Evolutionary conservation across 1,140 invertebrate species (phyloP), one percentile per base, ranked within the genome.

Genomic region (Temnothorax curvispinosus): DNA sequence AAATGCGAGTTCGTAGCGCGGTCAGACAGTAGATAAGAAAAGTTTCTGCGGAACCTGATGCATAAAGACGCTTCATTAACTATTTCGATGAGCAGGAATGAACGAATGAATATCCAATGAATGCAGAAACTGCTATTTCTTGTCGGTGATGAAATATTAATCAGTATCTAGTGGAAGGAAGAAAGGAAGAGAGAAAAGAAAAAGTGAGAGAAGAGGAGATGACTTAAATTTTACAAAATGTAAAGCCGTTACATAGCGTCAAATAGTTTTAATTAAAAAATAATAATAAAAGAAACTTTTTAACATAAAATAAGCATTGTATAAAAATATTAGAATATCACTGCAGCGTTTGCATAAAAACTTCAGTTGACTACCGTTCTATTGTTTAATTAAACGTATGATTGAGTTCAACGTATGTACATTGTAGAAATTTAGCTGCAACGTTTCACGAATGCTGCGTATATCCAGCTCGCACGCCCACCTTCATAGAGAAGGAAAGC

Each of bases 71-170:
- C 2, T 27, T 76, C 54, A 75, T 54, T 54, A 77, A 62, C 15
- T 77, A 32, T 65, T 50, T 50, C 32, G n/a, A 18, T 69, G 5
- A 15, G 38, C 74, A 27, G 74, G 38, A 75, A 54, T 15, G 60
- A 80, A 52, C 44, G 35, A 80, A 69, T 69, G n/a, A 64, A 65
- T 78, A 47, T 78, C 35, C 27, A 35, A 78, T 47, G 56, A 62
- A 60, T 35, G 27, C 41, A 78, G 41, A 65, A 78, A 27, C 38
- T 76, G 35, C 38, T 44, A 78, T 78, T 78, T 65, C 41, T 65
- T 35, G 74, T 75, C n/a, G 6, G 13, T 32, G 71, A 76, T 67
- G 21, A 35, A 69, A 80, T 80, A 80, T 80, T 80, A 80, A 69
- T 77, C 41, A 18, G 13, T n/a, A n/a, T 65, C 21, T 35, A 9